Conservation (phyloP, 2,797 vertebrate genomes). For the Chrysocyon brachyurus region DNA sequence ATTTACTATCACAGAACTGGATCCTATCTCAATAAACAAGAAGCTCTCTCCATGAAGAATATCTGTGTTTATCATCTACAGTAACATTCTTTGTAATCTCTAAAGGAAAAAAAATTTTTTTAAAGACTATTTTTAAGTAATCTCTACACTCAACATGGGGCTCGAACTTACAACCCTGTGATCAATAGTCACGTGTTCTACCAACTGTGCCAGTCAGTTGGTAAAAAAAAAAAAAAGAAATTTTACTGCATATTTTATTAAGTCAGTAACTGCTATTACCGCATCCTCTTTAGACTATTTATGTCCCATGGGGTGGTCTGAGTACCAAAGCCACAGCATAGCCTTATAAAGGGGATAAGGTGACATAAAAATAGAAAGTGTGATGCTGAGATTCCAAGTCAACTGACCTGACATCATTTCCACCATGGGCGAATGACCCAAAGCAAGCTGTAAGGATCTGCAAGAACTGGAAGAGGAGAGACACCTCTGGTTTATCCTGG, state of each 20-base stretch:
- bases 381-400: neutral
- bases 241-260: neutral
- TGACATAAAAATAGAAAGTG: neutral
- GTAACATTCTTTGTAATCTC: constrained; percentile 17
- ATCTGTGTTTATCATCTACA: neutral
- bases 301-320: too few species aligned
- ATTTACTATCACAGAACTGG: constrained; percentile 16
- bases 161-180: neutral
- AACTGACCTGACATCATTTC: constrained; percentile 97
- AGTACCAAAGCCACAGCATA: neutral
- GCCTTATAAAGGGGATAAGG: neutral
- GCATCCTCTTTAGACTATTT: neutral
- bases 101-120: neutral
- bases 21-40: neutral
- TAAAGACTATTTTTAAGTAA: neutral
- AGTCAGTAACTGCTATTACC: neutral
- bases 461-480: constrained; percentile 92
- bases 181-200: neutral
- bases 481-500: constrained; percentile 91
- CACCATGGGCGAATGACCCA: constrained; percentile 92
- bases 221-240: neutral
- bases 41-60: neutral
- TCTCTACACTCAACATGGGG: neutral
- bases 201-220: neutral
- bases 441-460: constrained; percentile 93